These are phyloP conservation scores for Aphis gossypii DNA, from an alignment of 1,140 invertebrate species.

Conservation along the genomic window DNA sequence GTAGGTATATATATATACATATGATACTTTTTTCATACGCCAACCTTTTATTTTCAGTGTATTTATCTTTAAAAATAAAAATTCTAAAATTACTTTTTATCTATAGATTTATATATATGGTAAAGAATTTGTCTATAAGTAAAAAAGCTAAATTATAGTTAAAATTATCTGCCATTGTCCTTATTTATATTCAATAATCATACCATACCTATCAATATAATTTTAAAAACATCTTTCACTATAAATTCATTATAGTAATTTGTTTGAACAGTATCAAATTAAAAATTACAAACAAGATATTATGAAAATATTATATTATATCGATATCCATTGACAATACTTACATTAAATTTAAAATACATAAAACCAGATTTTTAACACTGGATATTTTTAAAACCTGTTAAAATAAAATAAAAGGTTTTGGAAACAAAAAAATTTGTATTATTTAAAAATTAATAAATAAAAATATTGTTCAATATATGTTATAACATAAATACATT, in stretches of 20 bases:
- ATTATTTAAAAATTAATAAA: background rate
- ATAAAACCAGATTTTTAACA: background rate
- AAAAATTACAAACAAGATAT: background rate
- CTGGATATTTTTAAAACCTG: background rate
- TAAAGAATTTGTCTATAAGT: background rate
- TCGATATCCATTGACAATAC: background rate
- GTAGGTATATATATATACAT: background rate
- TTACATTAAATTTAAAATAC: background rate
- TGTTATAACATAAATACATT: background rate
- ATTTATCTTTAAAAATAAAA: background rate
- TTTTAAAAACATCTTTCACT: background rate
- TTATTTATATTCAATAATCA: background rate
- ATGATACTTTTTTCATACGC: background rate
- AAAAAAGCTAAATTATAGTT: background rate
- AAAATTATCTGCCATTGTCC: background rate
- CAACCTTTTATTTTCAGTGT: background rate
- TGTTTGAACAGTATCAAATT: background rate
- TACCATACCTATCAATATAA: background rate
- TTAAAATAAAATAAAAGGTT: background rate
- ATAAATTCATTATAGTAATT: background rate
- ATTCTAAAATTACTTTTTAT: background rate
- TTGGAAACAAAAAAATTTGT: background rate
- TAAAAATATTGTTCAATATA: background rate
- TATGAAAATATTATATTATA: too few relatives aligned
- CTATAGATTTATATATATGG: background rate